phyloP scores from a whole-genome alignment of 2,797 vertebrate genomes.

The Monodelphis domestica region DNA sequence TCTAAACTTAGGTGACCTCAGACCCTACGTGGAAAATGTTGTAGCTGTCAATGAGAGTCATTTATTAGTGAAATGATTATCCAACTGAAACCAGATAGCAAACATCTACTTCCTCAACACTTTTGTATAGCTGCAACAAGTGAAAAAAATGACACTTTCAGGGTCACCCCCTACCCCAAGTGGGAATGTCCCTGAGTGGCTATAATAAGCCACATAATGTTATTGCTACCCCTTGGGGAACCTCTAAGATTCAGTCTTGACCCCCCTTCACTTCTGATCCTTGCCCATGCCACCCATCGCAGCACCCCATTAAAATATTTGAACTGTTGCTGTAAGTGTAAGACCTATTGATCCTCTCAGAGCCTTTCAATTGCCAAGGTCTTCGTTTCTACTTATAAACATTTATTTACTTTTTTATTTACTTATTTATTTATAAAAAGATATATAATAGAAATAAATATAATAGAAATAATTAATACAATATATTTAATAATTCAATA shows the following conservation, averaged over 20 bases:
- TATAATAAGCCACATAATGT: not conserved
- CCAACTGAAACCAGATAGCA: not conserved
- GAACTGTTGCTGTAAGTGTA: not conserved
- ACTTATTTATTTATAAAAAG: no score
- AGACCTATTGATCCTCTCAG: not conserved
- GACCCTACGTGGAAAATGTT: rapidly evolving
- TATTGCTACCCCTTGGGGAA: not conserved
- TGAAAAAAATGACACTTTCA: not conserved
- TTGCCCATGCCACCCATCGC: not conserved
- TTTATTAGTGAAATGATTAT: not conserved
- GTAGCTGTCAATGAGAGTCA: not conserved
- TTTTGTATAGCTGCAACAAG: not conserved
- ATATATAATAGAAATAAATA: no score
- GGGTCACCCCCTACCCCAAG: not conserved
- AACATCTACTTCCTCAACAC: not conserved
- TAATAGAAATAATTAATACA: no score
- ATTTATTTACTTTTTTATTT: no score
- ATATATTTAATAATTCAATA: no score
- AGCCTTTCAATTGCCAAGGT: not conserved
- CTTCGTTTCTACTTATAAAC: not conserved
- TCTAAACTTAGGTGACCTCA: not conserved
- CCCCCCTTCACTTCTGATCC: not conserved
- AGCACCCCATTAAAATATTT: not conserved
- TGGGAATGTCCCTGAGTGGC: not conserved
- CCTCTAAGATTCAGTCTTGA: not conserved